Evolutionary conservation across 2,888 invertebrate species (phyloP).

Genomic region (Yponomeuta plumbellus): DNA sequence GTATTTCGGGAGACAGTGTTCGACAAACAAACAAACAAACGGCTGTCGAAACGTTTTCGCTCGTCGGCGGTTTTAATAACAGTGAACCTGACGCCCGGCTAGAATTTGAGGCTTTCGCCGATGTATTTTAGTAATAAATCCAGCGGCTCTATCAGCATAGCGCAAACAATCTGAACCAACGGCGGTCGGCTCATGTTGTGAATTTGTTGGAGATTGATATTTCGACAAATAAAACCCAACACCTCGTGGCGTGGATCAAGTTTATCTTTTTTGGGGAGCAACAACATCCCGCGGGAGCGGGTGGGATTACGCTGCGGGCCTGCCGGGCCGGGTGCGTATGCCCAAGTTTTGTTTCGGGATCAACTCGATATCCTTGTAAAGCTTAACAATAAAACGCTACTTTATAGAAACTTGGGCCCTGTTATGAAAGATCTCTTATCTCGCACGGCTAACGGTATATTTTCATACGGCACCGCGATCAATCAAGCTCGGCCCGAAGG

Average conservation of each 20-base stretch:
- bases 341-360: conserved; percentile 37
- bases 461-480: conserved; percentile 30
- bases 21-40: too few species aligned
- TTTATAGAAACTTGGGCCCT: conserved; percentile 24
- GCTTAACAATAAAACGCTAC: conserved; percentile 45
- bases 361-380: conserved; percentile 39
- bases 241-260: conserved; percentile 52
- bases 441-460: not conserved
- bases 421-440: not conserved
- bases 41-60: not conserved
- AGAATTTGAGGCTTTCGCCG: not conserved
- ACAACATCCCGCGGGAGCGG: conserved; percentile 37
- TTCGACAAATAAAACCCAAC: conserved; percentile 48
- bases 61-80: not conserved
- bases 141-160: not conserved
- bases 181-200: conserved; percentile 42
- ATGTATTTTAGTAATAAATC: not conserved
- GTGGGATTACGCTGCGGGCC: conserved; percentile 40
- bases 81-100: not conserved
- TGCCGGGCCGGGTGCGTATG: conserved; percentile 36
- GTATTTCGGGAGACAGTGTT: too few species aligned
- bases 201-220: conserved; percentile 45
- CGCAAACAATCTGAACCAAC: conserved; percentile 3
- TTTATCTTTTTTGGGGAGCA: conserved; percentile 55
- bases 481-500: conserved; percentile 32